Evolutionary conservation across 2,797 vertebrate species (phyloP).

Genomic region (Dipus sagitta): DNA sequence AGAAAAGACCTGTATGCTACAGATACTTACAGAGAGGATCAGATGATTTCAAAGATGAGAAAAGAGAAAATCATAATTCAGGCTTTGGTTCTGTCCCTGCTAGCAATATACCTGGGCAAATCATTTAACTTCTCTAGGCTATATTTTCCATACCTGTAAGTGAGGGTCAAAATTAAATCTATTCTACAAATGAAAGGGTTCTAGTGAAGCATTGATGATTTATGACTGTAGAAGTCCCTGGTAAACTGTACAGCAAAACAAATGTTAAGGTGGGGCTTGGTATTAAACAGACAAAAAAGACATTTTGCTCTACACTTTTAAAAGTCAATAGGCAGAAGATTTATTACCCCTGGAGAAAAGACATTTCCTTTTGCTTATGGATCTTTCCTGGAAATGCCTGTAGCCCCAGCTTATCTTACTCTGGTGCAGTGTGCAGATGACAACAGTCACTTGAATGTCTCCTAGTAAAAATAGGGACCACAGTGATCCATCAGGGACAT

Average conservation of each 20-base stretch:
- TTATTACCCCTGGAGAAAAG: conserved; percentile 60
- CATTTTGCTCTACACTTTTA: conserved; percentile 73
- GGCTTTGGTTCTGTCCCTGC: neutral
- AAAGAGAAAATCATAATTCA: conserved; percentile 28
- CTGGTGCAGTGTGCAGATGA: neutral
- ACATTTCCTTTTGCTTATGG: conserved; percentile 59
- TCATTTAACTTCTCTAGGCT: conserved; percentile 33
- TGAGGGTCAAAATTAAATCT: conserved; percentile 64
- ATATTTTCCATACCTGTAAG: conserved; percentile 32
- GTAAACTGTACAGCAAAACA: conserved; percentile 72
- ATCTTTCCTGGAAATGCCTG: conserved; percentile 60
- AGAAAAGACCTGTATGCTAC: neutral
- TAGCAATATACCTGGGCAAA: conserved; percentile 7
- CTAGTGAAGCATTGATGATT: conserved; percentile 54
- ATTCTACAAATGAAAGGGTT: conserved; percentile 41
- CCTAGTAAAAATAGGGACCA: neutral
- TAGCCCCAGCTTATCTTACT: conserved; percentile 17
- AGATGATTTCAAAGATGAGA: conserved; percentile 33
- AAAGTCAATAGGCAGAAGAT: conserved; percentile 78
- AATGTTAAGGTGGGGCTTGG: conserved; percentile 65
- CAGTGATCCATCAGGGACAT: neutral
- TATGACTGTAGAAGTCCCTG: conserved; percentile 61
- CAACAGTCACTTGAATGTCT: neutral
- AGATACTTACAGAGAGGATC: neutral
- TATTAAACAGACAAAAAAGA: conserved; percentile 71